phyloP scores from a whole-genome alignment of 2,797 vertebrate species.

The Liasis olivaceus region DNA sequence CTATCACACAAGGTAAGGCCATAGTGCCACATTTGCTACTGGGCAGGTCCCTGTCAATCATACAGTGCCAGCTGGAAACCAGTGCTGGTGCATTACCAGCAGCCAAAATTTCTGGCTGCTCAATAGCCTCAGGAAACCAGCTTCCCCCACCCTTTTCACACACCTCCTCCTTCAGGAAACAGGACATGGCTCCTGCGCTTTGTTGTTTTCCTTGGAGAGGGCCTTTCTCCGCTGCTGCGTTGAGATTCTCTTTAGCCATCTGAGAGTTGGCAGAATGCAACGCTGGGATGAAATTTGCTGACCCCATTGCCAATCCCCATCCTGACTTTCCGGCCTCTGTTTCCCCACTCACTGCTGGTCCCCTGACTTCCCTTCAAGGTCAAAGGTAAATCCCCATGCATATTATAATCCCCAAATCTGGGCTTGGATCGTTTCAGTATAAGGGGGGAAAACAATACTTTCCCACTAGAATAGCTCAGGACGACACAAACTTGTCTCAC shows the following conservation, averaged over 20 bases:
- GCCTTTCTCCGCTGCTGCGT: not conserved
- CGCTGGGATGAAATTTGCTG: not conserved
- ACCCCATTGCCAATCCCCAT: not conserved
- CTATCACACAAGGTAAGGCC: not conserved
- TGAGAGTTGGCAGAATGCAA: not conserved
- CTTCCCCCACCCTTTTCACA: not conserved
- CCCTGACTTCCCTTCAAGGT: not conserved
- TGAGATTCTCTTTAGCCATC: not conserved
- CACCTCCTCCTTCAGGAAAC: not conserved
- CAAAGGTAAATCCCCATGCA: not conserved
- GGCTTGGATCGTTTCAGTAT: not conserved
- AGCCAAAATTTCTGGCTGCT: not conserved
- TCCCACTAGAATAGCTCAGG: not conserved
- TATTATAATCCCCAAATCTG: not conserved
- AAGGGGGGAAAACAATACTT: not conserved
- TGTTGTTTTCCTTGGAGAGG: not conserved
- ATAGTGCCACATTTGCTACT: not conserved
- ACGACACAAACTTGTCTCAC: not conserved
- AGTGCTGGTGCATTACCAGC: not conserved
- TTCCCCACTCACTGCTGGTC: not conserved
- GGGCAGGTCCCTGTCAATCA: not conserved
- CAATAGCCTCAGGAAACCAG: not conserved
- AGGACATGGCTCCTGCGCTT: not conserved
- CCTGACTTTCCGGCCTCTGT: not conserved
- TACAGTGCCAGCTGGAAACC: not conserved